Base-by-base conservation (phyloP, 2,888 invertebrate species). In the Euproctis similis region DNA sequence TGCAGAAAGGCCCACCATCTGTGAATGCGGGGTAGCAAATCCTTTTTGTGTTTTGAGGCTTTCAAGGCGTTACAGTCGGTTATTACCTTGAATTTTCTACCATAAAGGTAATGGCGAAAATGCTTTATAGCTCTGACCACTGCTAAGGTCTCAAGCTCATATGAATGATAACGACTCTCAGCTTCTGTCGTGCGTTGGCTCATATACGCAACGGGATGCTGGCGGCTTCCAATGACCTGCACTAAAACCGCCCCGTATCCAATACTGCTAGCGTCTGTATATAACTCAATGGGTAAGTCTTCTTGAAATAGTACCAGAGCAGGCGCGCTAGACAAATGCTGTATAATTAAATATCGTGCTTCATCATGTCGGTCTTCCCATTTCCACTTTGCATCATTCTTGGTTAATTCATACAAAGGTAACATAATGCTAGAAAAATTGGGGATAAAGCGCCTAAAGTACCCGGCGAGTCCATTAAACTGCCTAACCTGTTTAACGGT, bases 401-500 rank as follows among this genome's bases (percentile, higher is more conserved):
- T 45, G 0, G 53, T 53, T 2, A 53, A 12, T 2, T 28, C 30
- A 7, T 48, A 49, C 0, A 52, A 18, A 0, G 52, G 50, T 1
- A 25, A 11, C 47, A 47, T 47, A 0, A 18, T 27, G 0, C 39
- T 36, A 1, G 48, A 22, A n/a, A 48, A 51, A 21, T 49, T 26
- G 0, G 44, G 48, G 4, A 53, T 44, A 8, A 36, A 51, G 0
- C 27, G 19, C 0, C 49, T 20, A 5, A 53, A 49, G 4, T 44
- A 34, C 32, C 53, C 26, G 32, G 54, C 7, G 1, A 34, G 20
- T 0, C 38, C 38, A 6, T 31, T 31, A 6, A 38, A 34, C n/a
- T 38, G 34, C 1, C 52, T 12, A 0, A 56, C 38, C 16, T 59
- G 50, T 9, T 46, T 53, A 0, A 24, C 42, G 0, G 21, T 52